phyloP scores from a whole-genome alignment of 1,140 invertebrate species.

The Macrobrachium nipponense region DNA sequence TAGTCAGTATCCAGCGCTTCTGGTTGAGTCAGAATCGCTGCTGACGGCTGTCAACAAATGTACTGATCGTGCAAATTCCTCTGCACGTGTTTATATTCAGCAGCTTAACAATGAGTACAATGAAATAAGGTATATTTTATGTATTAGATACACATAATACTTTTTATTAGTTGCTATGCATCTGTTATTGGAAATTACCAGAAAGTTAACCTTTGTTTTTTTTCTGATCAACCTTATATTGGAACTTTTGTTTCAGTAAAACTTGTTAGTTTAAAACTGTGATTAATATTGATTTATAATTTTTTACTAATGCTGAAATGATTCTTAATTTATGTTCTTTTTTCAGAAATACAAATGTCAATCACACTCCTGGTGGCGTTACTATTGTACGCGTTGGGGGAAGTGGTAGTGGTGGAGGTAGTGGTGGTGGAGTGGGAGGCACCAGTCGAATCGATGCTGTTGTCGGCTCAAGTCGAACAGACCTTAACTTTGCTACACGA shows the following conservation, averaged over 20 bases:
- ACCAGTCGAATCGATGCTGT: slow-evolving; percentile 19
- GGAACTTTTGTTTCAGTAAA: too few species aligned
- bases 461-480: slow-evolving; percentile 70
- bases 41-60: slow-evolving; percentile 78
- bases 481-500: slow-evolving; percentile 69
- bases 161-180: too few species aligned
- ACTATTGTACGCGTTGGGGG: slow-evolving; percentile 82
- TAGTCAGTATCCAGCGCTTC: slow-evolving; percentile 80
- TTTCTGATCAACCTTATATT: too few species aligned
- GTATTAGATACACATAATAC: too few species aligned
- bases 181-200: too few species aligned
- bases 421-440: too few species aligned
- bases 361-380: slow-evolving; percentile 78
- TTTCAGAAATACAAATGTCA: slow-evolving; percentile 69
- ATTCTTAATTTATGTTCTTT: slow-evolving; percentile 65
- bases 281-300: neutral
- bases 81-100: slow-evolving; percentile 70
- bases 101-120: slow-evolving; percentile 69
- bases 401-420: slow-evolving; percentile 23
- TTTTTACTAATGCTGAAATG: neutral
- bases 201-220: too few species aligned
- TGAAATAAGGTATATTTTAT: slow-evolving; percentile 63
- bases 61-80: slow-evolving; percentile 71
- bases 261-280: neutral
- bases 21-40: slow-evolving; percentile 82